Evolutionary conservation across 2,113 vertebrate genomes (phyloP).

Genomic region (Megaptera novaeangliae): DNA sequence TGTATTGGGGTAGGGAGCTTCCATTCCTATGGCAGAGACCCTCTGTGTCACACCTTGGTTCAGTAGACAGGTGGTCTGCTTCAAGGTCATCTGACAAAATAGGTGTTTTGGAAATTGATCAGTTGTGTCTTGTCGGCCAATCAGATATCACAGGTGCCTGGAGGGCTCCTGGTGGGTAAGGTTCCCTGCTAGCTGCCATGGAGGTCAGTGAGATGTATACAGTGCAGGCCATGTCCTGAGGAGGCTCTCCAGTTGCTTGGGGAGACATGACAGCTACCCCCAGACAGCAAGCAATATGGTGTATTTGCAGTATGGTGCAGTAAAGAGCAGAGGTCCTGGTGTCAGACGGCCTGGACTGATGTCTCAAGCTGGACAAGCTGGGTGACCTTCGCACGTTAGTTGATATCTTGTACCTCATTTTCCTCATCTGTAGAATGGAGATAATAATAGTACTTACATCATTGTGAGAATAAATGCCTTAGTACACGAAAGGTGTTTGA

Average conservation of each 20-base stretch:
- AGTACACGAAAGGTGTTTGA: neutral
- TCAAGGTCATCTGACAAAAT: neutral
- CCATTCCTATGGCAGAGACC: neutral
- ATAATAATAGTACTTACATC: neutral
- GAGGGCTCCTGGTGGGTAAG: accelerated
- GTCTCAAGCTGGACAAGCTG: neutral
- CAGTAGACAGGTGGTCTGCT: no score
- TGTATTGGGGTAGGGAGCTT: neutral
- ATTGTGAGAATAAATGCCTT: neutral
- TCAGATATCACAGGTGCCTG: neutral
- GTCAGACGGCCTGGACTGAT: neutral
- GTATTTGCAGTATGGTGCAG: no score
- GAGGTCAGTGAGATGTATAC: neutral
- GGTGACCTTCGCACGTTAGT: neutral
- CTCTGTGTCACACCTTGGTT: neutral
- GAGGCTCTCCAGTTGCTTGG: neutral
- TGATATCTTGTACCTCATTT: neutral
- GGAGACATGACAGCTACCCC: neutral
- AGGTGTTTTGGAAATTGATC: neutral
- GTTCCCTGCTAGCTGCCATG: neutral
- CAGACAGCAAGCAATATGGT: neutral
- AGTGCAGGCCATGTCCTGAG: neutral
- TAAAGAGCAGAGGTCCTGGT: neutral
- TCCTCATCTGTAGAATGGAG: neutral
- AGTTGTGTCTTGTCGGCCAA: neutral